Evolutionary conservation across 2,797 vertebrate species (phyloP), one percentile per base, ranked within the genome.

Genomic region (Manis javanica): DNA sequence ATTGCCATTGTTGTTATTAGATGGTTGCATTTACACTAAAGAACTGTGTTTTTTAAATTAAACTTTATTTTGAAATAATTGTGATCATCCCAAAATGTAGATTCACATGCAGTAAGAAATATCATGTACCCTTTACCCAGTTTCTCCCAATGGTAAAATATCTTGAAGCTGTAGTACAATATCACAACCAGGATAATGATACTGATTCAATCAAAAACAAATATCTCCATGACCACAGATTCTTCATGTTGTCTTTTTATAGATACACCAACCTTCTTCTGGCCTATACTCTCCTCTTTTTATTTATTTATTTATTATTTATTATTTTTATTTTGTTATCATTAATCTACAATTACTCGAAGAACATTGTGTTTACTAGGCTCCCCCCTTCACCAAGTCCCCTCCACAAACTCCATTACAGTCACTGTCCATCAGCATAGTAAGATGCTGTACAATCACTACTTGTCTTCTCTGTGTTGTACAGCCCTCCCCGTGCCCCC

Each of bases 1-100:
- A 91, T 3, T 26, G 10, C 7, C 87, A 21, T 61, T 8, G 8
- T 90, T 92, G 53, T 59, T 72, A 91, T 61, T 72, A 94, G 94
- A 79, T 95, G 83, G 34, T 18, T 91, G 31, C 85, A 63, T 90
- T 97, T 19, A 90, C 34, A 61, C n/a, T 72, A 66, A 86, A 86
- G 11, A 64, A 57, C 21, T 63, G 26, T 61, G 61, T 90, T 71
- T 78, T 83, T 46, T 31, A 11, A 90, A 61, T 81, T 91, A 46
- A 85, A 9, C 15, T 51, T 92, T 68, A 85, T 88, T 96, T 96
- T 94, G 94, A 90, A 63, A 51, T 69, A 57, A 61, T 94, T 75
- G 10, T 64, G 57, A 34, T 90, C 37, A 77, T 64, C 31, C 92
- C 51, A 86, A 88, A 64, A 85, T 61, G 26, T 5, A 87, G 57